Evolutionary conservation across 2,797 vertebrate species (phyloP).

Genomic region (Clarias laeviceps): DNA sequence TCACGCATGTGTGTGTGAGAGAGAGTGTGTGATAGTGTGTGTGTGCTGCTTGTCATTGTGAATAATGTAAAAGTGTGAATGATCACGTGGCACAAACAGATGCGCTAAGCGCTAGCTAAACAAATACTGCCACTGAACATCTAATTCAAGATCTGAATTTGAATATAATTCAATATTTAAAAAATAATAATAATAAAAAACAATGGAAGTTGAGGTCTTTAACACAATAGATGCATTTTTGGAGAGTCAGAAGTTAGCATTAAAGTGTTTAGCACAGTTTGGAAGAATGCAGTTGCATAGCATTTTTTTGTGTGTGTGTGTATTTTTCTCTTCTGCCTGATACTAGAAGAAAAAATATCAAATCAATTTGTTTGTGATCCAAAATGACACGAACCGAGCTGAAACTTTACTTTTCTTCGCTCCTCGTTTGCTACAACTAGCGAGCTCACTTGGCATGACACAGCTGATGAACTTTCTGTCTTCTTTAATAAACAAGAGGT

Average conservation of each 20-base stretch:
- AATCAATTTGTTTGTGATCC: not conserved
- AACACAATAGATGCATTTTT: not conserved
- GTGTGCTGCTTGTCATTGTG: constrained; percentile 4
- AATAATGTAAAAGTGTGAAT: constrained; percentile 20
- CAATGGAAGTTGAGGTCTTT: not conserved
- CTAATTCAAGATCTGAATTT: not conserved
- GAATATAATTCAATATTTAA: too few species aligned
- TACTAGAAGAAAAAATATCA: too few species aligned
- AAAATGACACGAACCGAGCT: not conserved
- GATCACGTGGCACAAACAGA: not conserved
- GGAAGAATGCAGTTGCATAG: too few species aligned
- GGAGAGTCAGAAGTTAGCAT: not conserved
- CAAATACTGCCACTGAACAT: not conserved
- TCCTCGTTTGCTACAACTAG: too few species aligned
- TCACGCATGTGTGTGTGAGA: not conserved
- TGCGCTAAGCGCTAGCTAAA: not conserved
- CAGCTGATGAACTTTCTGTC: too few species aligned
- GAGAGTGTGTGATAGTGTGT: not conserved
- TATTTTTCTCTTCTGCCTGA: not conserved
- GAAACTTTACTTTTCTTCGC: not conserved
- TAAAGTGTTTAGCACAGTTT: not conserved
- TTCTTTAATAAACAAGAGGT: too few species aligned
- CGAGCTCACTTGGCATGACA: too few species aligned
- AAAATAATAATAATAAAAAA: not conserved
- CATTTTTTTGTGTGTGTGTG: too few species aligned